A percentile compares a stretch with the other conserved stretches of the same genome.
phyloP scores from a whole-genome alignment of 1,140 invertebrate genomes.

The Branchinecta lynchi region DNA sequence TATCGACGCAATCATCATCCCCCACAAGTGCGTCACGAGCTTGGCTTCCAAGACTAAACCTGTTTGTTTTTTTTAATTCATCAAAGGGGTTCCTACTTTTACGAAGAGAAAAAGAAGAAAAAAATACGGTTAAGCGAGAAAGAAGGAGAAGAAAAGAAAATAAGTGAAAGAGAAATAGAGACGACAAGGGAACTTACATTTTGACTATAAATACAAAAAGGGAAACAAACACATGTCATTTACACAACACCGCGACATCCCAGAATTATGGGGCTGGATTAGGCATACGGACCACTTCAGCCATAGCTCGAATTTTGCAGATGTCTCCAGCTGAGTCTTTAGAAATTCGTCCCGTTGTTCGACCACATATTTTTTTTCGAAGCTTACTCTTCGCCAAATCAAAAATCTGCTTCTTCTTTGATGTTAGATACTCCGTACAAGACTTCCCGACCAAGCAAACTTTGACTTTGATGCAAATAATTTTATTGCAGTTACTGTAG shows the following conservation, averaged over 20 bases:
- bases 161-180: neutral
- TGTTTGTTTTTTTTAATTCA: slow-evolving; percentile 7
- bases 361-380: neutral
- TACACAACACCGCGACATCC: neutral
- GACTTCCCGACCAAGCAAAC: neutral
- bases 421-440: slow-evolving; percentile 1
- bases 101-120: neutral
- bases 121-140: neutral
- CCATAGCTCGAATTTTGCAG: slow-evolving; percentile 1
- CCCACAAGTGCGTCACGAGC: neutral
- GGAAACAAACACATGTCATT: neutral
- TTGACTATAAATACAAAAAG: neutral
- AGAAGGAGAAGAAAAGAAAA: neutral
- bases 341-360: neutral
- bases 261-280: slow-evolving; percentile 3
- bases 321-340: neutral
- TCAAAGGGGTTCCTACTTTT: neutral
- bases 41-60: neutral
- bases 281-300: slow-evolving; percentile 7
- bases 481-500: neutral
- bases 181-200: neutral
- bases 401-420: neutral
- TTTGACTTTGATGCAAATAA: neutral
- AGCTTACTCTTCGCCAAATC: slow-evolving; percentile 3
- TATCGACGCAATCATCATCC: slow-evolving; percentile 9